These are phyloP conservation scores for Tachysurus fulvidraco DNA, from an alignment of 2,113 vertebrate genomes.

Conservation along the genomic window DNA sequence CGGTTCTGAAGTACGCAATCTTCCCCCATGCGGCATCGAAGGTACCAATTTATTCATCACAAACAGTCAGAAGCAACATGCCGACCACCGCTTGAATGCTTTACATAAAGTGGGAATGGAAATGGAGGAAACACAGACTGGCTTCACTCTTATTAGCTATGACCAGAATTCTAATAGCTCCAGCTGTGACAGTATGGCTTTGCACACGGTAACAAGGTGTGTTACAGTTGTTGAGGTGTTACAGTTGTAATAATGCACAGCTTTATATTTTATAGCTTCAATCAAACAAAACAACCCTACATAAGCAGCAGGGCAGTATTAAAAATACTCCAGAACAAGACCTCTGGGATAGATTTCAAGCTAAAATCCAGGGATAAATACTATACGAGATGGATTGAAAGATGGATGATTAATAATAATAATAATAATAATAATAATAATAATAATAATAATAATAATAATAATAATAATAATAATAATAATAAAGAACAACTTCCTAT, in stretches of 20 bases:
- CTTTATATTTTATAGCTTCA: too few relatives aligned
- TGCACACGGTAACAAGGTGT: too few relatives aligned
- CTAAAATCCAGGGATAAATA: too few relatives aligned
- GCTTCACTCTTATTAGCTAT: slow-evolving; percentile 28
- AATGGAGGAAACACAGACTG: not conserved
- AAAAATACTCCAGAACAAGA: too few relatives aligned
- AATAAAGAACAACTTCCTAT: not conserved
- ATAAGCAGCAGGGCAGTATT: too few relatives aligned
- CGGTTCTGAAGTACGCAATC: not conserved
- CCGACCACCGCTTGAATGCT: slow-evolving; percentile 8
- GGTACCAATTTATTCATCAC: slow-evolving; percentile 36
- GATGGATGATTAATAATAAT: not conserved
- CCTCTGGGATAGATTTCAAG: too few relatives aligned
- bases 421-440: not conserved
- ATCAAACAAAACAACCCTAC: too few relatives aligned
- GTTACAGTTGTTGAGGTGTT: not conserved
- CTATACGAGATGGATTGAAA: too few relatives aligned
- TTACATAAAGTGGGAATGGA: not conserved
- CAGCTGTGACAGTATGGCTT: slow-evolving; percentile 5
- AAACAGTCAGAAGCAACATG: slow-evolving; percentile 20
- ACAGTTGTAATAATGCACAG: not conserved
- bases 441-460: not conserved
- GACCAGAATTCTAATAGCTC: slow-evolving; percentile 25
- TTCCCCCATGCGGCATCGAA: not conserved
- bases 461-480: too few relatives aligned